Conservation (phyloP, 1,140 invertebrate species). For the Drosophila nigromelanica region DNA sequence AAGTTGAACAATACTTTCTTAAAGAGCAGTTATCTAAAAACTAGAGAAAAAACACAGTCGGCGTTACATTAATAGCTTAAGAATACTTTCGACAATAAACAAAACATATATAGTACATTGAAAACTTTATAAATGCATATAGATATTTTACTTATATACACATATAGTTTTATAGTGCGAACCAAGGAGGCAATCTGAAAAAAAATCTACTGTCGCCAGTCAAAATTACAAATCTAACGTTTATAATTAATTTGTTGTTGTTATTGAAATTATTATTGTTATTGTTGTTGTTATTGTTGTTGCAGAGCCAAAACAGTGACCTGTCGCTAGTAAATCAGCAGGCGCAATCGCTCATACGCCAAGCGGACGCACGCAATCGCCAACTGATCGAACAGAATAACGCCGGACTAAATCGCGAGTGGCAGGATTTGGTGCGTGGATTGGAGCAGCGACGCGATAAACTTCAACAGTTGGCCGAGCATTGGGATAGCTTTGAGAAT, state of each 20-base stretch:
- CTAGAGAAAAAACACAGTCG: conserved; percentile 11
- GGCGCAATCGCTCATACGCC: conserved; percentile 86
- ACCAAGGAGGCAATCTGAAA: background rate
- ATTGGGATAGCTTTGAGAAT: conserved; percentile 91
- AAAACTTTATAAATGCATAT: too few relatives aligned
- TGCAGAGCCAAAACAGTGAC: conserved; percentile 79
- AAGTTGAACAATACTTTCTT: background rate
- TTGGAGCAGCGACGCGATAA: conserved; percentile 88
- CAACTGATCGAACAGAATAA: conserved; percentile 87
- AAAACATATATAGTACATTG: conserved; percentile 14
- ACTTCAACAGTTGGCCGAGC: conserved; percentile 87
- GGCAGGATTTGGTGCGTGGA: conserved; percentile 89
- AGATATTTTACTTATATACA: conserved; percentile 9
- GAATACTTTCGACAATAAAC: conserved; percentile 15
- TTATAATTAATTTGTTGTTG: conserved; percentile 3
- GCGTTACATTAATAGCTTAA: conserved; percentile 10
- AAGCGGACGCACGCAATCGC: conserved; percentile 87
- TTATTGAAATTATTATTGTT: conserved; percentile 2
- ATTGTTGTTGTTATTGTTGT: conserved; percentile 18
- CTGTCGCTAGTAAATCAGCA: conserved; percentile 86
- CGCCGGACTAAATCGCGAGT: conserved; percentile 88
- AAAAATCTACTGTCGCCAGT: background rate
- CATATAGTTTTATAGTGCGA: conserved; percentile 1
- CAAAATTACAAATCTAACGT: conserved; percentile 6
- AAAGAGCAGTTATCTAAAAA: conserved; percentile 1